Conservation (phyloP, 2,113 vertebrate genomes). For the Campylomormyrus tamandua region DNA sequence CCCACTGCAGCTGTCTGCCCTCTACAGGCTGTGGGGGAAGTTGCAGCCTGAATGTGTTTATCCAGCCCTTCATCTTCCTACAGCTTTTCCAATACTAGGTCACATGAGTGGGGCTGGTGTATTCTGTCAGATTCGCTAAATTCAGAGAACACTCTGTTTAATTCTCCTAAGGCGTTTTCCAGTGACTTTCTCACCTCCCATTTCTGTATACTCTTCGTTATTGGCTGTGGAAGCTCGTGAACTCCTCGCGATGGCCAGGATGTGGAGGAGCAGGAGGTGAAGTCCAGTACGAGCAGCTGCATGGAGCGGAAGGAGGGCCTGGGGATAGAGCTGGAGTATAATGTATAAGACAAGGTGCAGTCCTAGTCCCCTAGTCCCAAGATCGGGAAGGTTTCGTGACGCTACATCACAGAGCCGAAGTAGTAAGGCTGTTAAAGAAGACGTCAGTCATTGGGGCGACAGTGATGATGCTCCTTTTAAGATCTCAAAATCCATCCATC, state of each 20-base stretch:
- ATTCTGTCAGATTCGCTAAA: not conserved
- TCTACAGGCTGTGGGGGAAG: not conserved
- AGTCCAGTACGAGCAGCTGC: not conserved
- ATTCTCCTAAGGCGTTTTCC: not conserved
- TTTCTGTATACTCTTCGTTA: not conserved
- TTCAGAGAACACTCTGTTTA: not conserved
- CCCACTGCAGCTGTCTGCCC: not conserved
- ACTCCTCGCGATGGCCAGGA: no score
- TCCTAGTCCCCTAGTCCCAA: slow-evolving; percentile 1
- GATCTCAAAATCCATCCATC: not conserved
- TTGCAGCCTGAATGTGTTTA: not conserved
- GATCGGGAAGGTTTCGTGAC: slow-evolving; percentile 27
- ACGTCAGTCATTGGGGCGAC: not conserved
- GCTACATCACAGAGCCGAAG: not conserved
- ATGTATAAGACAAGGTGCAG: slow-evolving; percentile 1
- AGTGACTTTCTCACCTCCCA: not conserved
- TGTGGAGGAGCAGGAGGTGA: not conserved
- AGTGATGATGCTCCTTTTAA: not conserved
- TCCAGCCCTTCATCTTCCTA: not conserved
- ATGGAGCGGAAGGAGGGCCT: slow-evolving; percentile 9
- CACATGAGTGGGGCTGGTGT: not conserved
- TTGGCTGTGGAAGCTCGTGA: not conserved
- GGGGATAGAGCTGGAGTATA: slow-evolving; percentile 7
- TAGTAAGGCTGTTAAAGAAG: not conserved
- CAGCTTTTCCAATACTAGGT: not conserved